Percentiles rank a stretch among this genome's conserved stretches.
phyloP scores from a whole-genome alignment of 2,888 invertebrate genomes.

The Yponomeuta cagnagella region DNA sequence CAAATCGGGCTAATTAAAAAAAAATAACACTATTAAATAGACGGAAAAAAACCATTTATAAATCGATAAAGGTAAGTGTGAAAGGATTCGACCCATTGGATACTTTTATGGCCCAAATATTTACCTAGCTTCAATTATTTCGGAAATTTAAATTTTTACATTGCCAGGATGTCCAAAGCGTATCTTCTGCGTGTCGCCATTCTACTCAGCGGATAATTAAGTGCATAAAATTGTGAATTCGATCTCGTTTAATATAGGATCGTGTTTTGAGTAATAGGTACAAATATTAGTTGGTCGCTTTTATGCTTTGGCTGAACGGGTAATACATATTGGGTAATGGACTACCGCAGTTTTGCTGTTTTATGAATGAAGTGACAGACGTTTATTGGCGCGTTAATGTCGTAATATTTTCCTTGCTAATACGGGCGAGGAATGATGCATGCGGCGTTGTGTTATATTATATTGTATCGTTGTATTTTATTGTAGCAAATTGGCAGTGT shows the following conservation, averaged over 20 bases:
- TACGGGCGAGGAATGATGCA: background rate
- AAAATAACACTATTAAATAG: no score
- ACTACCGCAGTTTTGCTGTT: background rate
- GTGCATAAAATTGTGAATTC: constrained; percentile 1
- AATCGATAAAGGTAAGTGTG: no score
- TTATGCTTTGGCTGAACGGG: background rate
- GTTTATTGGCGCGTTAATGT: background rate
- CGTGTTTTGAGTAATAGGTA: constrained; percentile 1
- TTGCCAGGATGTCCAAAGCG: no score
- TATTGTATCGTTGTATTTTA: background rate
- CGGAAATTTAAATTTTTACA: no score
- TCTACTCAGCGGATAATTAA: background rate
- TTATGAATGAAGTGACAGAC: background rate
- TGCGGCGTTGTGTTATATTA: background rate
- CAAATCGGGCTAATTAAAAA: no score
- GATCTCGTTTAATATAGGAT: background rate
- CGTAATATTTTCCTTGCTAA: background rate
- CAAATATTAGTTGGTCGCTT: constrained; percentile 1
- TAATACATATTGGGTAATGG: background rate
- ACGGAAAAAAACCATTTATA: no score
- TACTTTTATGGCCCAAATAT: no score
- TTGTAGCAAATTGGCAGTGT: background rate
- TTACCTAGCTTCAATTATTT: no score
- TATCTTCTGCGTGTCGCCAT: background rate
- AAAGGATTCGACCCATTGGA: no score